Conservation (phyloP, 2,797 vertebrate genomes). For the Pseudotriccus pelzelni region DNA sequence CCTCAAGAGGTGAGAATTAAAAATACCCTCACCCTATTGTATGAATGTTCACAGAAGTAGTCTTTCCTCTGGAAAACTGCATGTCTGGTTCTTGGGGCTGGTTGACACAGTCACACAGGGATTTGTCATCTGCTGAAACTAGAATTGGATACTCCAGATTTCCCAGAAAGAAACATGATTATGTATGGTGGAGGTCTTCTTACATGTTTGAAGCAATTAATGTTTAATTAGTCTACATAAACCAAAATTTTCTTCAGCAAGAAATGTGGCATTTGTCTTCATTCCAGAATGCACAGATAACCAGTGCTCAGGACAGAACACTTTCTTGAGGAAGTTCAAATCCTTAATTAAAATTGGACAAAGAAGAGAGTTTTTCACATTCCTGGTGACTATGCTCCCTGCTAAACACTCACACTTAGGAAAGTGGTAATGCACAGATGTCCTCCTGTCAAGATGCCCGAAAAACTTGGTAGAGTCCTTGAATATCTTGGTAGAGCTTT, state of each 20-base stretch:
- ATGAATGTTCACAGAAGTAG: not conserved
- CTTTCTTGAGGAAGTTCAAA: not conserved
- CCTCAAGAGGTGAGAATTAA: not conserved
- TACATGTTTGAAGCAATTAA: not conserved
- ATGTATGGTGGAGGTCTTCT: not conserved
- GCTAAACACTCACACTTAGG: not conserved
- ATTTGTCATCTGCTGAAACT: not conserved
- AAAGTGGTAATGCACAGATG: not conserved
- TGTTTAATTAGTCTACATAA: not conserved
- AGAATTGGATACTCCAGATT: not conserved
- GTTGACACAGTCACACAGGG: not conserved
- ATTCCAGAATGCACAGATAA: not conserved
- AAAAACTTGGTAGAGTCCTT: not conserved
- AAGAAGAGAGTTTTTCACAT: not conserved
- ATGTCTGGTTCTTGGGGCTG: not conserved
- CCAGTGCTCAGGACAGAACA: not conserved
- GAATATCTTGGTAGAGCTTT: not conserved
- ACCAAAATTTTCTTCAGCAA: not conserved
- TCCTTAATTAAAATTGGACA: not conserved
- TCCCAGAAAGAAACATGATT: not conserved
- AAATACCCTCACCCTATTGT: not conserved
- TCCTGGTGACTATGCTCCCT: fast-evolving
- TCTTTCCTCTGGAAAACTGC: not conserved
- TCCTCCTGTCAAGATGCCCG: not conserved
- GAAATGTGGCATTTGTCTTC: not conserved